Base-by-base conservation (phyloP, 2,797 vertebrate genomes). In the Channallabes apus region DNA sequence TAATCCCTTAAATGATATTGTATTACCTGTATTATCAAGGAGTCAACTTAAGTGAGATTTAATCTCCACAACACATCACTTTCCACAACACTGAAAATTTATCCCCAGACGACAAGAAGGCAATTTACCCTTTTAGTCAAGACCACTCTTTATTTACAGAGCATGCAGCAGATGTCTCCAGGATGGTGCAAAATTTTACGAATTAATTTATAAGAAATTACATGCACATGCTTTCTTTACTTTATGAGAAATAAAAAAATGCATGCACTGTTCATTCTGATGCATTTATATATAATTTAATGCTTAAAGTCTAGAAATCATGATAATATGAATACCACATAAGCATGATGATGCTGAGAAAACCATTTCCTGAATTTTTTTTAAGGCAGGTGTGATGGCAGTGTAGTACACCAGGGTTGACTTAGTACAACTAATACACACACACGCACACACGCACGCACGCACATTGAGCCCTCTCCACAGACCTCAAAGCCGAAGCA, bases 401-500 rank as follows among this genome's bases (percentile, higher is more conserved):
- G 8, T 62, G n/a, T 61, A 61, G 24, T 61, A 78, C 56, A 29
- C 35, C 73, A 58, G 54, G 29, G 32, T 58, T 59, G 9, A 77
- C 35, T 77, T 77, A 14, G 58, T 32, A 32, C 29, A 54, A 77
- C 18, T 32, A 32, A 56, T 56, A 76, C 51, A 76, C 27, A 22
- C 27, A 29, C 73, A 56, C 73, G 14, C 54, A 32, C 73, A 58
- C 17, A 59, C 76, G 38, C 56, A 59, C 75, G 35, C 75, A 46
- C 77, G 29, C 17, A 65, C 2, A 65, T 8, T 9, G 72, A 89
- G 65, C 69, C 64, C 58, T 86, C 72, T 75, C 35, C 4, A 68
- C n/a, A 65, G 82, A 86, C 76, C 85, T 71, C 29, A 84, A 81
- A 68, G 82, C 58, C 20, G 69, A 84, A 20, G 27, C 83, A 87